Evolutionary conservation across 2,797 vertebrate genomes (phyloP).

Genomic region (Halcyon chelicuti): DNA sequence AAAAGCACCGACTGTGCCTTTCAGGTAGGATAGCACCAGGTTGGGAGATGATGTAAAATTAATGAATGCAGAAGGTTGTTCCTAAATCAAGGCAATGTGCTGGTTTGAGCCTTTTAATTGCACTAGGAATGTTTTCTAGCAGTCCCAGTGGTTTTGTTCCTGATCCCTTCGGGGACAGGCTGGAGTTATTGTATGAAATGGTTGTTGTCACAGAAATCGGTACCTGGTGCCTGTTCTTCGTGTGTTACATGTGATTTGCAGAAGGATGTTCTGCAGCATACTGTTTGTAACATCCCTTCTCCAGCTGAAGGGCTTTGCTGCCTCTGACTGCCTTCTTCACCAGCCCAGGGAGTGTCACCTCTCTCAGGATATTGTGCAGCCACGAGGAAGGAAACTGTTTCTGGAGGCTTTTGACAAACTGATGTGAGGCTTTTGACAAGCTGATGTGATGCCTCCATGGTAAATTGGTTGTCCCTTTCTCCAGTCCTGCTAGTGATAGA

Average conservation of each 20-base stretch:
- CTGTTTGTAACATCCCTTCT: background rate
- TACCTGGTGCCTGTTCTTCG: fast-evolving
- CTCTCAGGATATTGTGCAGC: background rate
- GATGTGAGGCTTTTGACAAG: background rate
- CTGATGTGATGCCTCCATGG: background rate
- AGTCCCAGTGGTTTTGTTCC: background rate
- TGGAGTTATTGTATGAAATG: background rate
- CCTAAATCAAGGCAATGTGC: background rate
- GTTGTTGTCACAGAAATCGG: background rate
- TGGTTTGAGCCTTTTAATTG: background rate
- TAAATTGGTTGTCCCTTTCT: background rate
- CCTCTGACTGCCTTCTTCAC: background rate
- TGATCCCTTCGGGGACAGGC: background rate
- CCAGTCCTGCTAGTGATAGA: background rate
- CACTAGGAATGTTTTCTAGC: background rate
- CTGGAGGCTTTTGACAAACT: background rate
- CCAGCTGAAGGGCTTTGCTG: background rate
- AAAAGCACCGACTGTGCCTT: background rate
- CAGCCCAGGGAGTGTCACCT: background rate
- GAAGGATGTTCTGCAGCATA: background rate
- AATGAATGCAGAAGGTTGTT: background rate
- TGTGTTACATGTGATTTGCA: background rate
- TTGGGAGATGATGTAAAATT: background rate
- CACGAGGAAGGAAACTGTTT: fast-evolving
- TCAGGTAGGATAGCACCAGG: fast-evolving